phyloP scores from a whole-genome alignment of 2,113 vertebrate genomes.

The Phyllostomus discolor region DNA sequence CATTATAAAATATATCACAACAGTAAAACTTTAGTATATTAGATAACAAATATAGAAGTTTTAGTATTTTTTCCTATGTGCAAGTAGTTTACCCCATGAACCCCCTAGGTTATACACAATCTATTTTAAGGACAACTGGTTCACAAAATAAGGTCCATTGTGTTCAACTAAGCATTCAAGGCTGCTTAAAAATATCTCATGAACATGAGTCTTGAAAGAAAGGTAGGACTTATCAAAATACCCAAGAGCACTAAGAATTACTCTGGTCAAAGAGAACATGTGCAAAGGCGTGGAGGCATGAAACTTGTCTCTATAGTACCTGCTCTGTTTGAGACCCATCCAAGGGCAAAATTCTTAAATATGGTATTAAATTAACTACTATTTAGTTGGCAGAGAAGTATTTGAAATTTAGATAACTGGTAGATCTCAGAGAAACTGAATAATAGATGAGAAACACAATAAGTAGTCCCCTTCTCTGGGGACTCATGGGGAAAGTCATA shows the following conservation, averaged over 20 bases:
- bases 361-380: not conserved
- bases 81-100: not conserved
- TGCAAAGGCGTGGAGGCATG: not conserved
- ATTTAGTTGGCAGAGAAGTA: not conserved
- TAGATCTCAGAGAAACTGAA: not conserved
- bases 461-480: not conserved
- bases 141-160: not conserved
- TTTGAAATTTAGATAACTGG: not conserved
- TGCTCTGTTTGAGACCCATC: not conserved
- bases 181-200: not conserved
- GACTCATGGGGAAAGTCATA: not conserved
- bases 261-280: not conserved
- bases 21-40: not conserved
- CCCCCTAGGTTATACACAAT: not conserved
- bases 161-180: not conserved
- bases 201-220: not conserved
- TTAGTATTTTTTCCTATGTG: not conserved
- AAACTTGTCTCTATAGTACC: not conserved
- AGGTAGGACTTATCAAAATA: not conserved
- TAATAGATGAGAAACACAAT: not conserved
- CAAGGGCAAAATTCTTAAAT: not conserved
- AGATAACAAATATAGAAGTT: not conserved
- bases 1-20: not conserved
- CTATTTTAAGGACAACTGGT: not conserved
- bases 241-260: not conserved